Evolutionary conservation across 2,797 vertebrate genomes (phyloP), one percentile per base, ranked within the genome.

Genomic region (Allobates femoralis): DNA sequence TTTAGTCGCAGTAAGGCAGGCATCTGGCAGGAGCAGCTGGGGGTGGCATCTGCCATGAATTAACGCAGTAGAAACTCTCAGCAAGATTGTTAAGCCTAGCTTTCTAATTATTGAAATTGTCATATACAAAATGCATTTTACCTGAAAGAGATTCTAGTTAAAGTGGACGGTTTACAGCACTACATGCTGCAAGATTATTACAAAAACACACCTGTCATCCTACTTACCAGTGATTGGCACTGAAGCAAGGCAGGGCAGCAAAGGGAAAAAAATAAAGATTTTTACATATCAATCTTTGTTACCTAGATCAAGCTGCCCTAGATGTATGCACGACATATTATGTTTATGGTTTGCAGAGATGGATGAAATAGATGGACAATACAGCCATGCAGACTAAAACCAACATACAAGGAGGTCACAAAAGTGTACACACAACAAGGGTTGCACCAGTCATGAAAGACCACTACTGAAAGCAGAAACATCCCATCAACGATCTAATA

Each of bases 191-290:
- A 46, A 41, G 3, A 41, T 41, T 71, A 71, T 46, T 1, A 15
- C 46, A 26, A 46, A 74, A 69, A 34, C 8, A 34, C 28, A 37
- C 37, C 4, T 26, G 50, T 18, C 51, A 2, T 66, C 34, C 26
- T 90, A 97, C 98, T 98, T 95, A 99, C 98, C 98, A 90, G 98
- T 99, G 93, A 99, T 99, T 91, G 98, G 98, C 92, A 99, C 98
- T 99, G 94, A 92, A 93, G 94, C 93, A 92, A 92, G 88, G 92
- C 92, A 92, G 92, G 88, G 92, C 92, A 94, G 97, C 96, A 96
- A 93, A 93, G 28, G 12, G 94, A 93, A 95, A 94, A 94, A 92
- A 94, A 90, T 92, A 89, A 88, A 92, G 93, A 93, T 77, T 90
- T 86, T 89, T 91, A 8, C 87, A 91, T 91, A 90, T 92, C 83